Percentiles rank a stretch among this genome's conserved stretches.
Evolutionary conservation across 2,797 vertebrate genomes (phyloP).

Genomic region (Ctenosaura bakeri): DNA sequence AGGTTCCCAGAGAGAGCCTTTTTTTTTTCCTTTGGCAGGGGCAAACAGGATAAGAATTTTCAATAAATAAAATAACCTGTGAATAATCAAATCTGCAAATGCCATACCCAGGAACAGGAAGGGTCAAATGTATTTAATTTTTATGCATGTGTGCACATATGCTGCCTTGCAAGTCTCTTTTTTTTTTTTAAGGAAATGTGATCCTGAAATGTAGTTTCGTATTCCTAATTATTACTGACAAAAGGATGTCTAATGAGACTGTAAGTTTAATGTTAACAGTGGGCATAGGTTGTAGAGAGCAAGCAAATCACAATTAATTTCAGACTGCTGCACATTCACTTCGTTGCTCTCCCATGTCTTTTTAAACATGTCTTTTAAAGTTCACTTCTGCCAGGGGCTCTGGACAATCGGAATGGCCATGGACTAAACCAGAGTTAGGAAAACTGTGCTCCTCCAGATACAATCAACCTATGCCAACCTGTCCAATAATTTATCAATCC

Average conservation of each 20-base stretch:
- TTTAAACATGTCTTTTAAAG: slow-evolving; percentile 31
- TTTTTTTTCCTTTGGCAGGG: no score
- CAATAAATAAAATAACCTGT: no score
- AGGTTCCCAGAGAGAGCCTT: no score
- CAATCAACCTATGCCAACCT: slow-evolving; percentile 7
- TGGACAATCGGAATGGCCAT: not conserved
- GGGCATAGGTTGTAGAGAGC: not conserved
- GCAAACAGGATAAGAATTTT: no score
- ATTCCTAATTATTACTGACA: not conserved
- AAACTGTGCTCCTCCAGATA: not conserved
- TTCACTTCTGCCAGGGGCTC: slow-evolving; percentile 28
- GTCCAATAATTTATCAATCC: no score
- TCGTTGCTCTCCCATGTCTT: not conserved
- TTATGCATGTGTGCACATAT: not conserved
- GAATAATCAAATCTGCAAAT: no score
- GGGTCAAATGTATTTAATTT: not conserved
- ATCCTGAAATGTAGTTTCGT: not conserved
- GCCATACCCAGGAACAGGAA: no score
- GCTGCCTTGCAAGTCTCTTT: not conserved
- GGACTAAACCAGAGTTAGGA: slow-evolving; percentile 46
- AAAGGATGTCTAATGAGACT: not conserved
- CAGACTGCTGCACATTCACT: not conserved
- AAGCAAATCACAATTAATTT: not conserved
- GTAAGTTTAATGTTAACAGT: not conserved
- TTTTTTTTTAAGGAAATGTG: not conserved